Conservation (phyloP, 2,888 invertebrate genomes). For the Noctua janthina region DNA sequence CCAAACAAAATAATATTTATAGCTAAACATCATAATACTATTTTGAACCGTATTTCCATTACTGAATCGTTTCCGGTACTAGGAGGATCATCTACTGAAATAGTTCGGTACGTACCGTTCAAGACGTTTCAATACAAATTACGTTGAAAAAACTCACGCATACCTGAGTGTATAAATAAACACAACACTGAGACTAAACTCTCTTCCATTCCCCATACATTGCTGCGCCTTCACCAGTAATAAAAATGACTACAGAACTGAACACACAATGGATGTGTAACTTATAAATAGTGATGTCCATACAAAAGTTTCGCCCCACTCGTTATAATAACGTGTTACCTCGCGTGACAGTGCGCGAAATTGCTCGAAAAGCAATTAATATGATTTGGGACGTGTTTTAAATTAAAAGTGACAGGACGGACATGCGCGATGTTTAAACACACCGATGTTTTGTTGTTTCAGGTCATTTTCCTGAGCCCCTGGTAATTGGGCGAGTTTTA, state of each 20-base stretch:
- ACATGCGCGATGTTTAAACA: conserved; percentile 68
- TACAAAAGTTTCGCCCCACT: conserved; percentile 62
- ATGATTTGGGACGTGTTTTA: conserved; percentile 70
- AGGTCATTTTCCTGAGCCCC: conserved; percentile 35
- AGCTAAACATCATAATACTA: conserved; percentile 68
- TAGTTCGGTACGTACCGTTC: conserved; percentile 70
- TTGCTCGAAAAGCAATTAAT: conserved; percentile 85
- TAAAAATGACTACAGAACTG: background rate
- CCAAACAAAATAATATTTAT: conserved; percentile 66
- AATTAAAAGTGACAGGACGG: conserved; percentile 69
- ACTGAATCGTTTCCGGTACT: conserved; percentile 79
- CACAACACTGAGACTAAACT: conserved; percentile 18
- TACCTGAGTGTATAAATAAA: conserved; percentile 62
- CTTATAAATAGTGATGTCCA: conserved; percentile 68
- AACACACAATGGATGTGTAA: conserved; percentile 52
- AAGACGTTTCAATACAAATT: conserved; percentile 66
- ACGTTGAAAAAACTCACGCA: conserved; percentile 61
- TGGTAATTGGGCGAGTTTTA: conserved; percentile 31
- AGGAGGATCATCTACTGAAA: conserved; percentile 71
- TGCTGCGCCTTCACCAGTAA: conserved; percentile 1
- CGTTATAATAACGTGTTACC: conserved; percentile 76
- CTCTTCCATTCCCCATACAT: conserved; percentile 51
- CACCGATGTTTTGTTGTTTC: conserved; percentile 63
- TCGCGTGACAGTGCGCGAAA: conserved; percentile 83
- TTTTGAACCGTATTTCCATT: conserved; percentile 69